These are phyloP conservation scores for Ceratosolen fusciceps DNA, from an alignment of 1,140 invertebrate species.

Conservation along the genomic window DNA sequence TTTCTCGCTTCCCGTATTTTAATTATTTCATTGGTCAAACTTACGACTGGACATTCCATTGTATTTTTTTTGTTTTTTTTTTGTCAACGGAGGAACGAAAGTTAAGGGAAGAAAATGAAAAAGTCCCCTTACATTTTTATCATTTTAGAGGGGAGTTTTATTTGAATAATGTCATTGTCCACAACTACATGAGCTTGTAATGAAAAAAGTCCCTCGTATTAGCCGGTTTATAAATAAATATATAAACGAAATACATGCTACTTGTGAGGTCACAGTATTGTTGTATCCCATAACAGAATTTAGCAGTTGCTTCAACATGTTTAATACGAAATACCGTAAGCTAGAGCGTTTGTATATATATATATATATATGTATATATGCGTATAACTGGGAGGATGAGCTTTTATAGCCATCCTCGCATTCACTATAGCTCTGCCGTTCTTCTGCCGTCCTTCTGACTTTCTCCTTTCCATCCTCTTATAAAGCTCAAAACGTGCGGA, in stretches of 20 bases:
- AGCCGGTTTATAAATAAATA: too few relatives aligned
- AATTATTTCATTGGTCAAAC: not conserved
- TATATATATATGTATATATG: too few relatives aligned
- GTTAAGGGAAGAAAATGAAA: not conserved
- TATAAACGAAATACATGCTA: too few relatives aligned
- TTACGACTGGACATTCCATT: not conserved
- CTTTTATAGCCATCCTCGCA: not conserved
- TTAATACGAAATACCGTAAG: not conserved
- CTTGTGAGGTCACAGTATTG: too few relatives aligned
- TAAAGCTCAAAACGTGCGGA: constrained; percentile 9
- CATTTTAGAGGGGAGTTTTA: not conserved
- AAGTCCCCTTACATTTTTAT: not conserved
- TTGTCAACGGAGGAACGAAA: not conserved
- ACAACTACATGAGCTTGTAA: too few relatives aligned
- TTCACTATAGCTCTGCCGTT: not conserved
- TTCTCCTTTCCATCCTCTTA: not conserved
- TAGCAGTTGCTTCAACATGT: constrained; percentile 32
- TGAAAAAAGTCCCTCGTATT: too few relatives aligned
- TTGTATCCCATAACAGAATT: too few relatives aligned
- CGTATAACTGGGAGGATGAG: not conserved
- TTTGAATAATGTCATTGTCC: not conserved
- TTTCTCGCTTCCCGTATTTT: not conserved
- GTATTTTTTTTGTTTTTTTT: not conserved
- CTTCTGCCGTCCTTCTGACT: not conserved
- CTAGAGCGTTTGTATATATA: constrained; percentile 31